Evolutionary conservation across 2,888 invertebrate genomes (phyloP), one percentile per base, ranked within the genome.

Genomic region (Polia nebulosa): DNA sequence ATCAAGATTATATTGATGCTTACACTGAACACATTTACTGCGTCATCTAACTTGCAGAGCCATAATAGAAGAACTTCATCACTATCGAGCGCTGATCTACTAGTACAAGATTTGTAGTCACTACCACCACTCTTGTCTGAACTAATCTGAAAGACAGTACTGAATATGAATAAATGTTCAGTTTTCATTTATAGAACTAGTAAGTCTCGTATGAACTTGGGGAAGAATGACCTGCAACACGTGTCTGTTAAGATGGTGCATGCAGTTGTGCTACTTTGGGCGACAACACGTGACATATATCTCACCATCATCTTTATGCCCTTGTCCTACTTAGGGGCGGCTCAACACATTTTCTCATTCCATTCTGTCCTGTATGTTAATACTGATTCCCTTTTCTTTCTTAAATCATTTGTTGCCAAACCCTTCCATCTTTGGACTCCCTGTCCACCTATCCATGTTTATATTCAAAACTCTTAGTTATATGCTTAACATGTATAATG

Each of bases 31-130:
- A 81, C 75, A 51, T 72, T 72, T 52, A 76, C 77, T 41, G 41
- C 55, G 0, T 86, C 79, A 27, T 83, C 81, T 52, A 86, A 67
- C 73, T 81, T 85, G 73, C 86, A 89, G 20, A 88, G 76, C 89
- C 89, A 89, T 22, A 89, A 25, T 22, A 89, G 51, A 22, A 88
- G 49, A n/a, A 80, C 56, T 62, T 87, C 86, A 34, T 81, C 73
- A 3, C 80, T 57, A 65, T 77, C 49, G 39, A 59, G 49, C 7
- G 39, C 22, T 20, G 39, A 27, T 32, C 55, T 63, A 25, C 51
- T 72, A 22, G 36, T 29, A 47, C 27, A 61, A 39, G 51, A 49
- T 55, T 60, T 60, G 47, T 53, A 62, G 22, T 63, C 66, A 9
- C 58, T 44, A 11, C 58, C 59, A 29, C 22, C 63, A 32, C 13